Evolutionary conservation across 2,797 vertebrate genomes (phyloP).

Genomic region (Esox masquinongy): DNA sequence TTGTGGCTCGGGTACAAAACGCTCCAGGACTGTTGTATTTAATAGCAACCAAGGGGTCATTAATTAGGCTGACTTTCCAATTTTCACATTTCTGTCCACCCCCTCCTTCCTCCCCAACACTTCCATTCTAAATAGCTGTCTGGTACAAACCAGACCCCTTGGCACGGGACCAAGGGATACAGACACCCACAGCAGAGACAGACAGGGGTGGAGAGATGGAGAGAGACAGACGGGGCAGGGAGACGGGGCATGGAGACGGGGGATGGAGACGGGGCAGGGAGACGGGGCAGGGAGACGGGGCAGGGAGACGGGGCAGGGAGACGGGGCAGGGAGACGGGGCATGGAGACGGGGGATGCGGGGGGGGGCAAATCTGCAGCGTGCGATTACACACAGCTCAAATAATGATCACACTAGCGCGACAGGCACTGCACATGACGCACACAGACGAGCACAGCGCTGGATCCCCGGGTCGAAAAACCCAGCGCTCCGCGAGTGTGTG

Average conservation of each 20-base stretch:
- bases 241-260: not conserved
- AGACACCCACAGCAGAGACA: constrained; percentile 12
- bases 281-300: not conserved
- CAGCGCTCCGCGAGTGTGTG: not conserved
- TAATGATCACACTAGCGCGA: constrained; percentile 18
- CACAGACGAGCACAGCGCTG: constrained; percentile 42
- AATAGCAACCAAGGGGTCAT: constrained; percentile 9
- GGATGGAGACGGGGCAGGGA: not conserved
- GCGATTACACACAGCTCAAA: constrained; percentile 7
- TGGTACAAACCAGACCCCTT: constrained; percentile 25
- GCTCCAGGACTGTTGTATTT: not conserved
- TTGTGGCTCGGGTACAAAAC: not conserved
- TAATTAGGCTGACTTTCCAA: constrained; percentile 9
- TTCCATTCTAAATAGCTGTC: constrained; percentile 19
- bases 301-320: not conserved
- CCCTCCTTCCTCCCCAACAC: not conserved
- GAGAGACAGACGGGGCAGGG: not conserved
- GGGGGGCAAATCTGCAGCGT: not conserved
- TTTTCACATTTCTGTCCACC: not conserved
- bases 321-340: not conserved
- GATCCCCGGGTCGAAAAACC: not conserved
- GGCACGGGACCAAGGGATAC: constrained; percentile 22
- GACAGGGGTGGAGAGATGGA: not conserved
- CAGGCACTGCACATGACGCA: constrained; percentile 16
- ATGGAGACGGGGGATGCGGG: no score